Conservation (phyloP, 2,113 vertebrate species). For the Mesitornis unicolor region DNA sequence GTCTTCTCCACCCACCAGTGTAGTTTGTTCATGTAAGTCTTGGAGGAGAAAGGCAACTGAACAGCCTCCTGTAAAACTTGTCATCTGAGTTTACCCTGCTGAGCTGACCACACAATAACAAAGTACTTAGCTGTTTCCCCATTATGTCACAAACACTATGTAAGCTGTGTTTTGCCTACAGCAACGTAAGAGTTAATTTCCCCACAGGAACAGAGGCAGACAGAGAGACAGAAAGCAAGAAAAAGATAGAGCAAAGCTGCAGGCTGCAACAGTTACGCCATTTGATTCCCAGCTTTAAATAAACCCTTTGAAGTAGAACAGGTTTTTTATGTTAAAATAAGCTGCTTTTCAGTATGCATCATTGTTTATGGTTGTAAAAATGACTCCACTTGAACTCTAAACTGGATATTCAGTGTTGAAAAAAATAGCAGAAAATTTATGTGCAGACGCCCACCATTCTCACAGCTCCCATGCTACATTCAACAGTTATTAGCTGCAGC, state of each 20-base stretch:
- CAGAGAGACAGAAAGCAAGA: not conserved
- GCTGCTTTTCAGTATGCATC: not conserved
- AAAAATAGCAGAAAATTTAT: not conserved
- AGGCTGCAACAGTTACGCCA: not conserved
- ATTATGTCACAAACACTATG: not conserved
- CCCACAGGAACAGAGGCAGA: not conserved
- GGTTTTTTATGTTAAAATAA: not conserved
- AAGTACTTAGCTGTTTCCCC: not conserved
- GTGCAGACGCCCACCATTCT: not conserved
- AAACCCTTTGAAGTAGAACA: not conserved
- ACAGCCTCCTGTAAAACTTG: not conserved
- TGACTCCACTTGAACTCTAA: not conserved
- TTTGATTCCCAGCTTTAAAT: conserved; percentile 19
- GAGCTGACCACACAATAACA: not conserved
- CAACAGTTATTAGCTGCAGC: not conserved
- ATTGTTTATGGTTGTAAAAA: not conserved
- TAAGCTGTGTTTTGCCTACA: not conserved
- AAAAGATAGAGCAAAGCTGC: not conserved
- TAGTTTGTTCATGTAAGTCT: not conserved
- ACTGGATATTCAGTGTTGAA: not conserved
- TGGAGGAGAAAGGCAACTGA: not conserved
- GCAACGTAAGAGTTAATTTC: not conserved
- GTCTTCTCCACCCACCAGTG: not conserved
- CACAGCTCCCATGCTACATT: not conserved
- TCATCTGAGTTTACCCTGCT: not conserved